Percentiles rank a stretch among this genome's conserved stretches.
phyloP scores from a whole-genome alignment of 2,797 vertebrate species.

The Lepus oiostolus region DNA sequence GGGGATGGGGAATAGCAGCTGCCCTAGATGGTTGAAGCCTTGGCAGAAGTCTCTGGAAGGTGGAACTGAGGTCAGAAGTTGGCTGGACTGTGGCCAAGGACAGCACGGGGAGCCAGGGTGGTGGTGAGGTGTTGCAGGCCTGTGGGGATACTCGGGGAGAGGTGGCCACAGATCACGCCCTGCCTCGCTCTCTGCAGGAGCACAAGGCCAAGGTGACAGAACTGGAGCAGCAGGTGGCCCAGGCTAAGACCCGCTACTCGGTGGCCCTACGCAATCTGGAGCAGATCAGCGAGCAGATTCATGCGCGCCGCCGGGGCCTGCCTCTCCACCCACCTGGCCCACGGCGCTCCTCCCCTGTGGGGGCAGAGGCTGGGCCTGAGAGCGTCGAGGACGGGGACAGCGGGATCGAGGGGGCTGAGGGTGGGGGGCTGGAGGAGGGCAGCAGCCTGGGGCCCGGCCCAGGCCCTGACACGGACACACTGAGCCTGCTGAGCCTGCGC shows the following conservation, averaged over 20 bases:
- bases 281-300: slow-evolving; percentile 97
- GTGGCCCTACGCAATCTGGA: slow-evolving; percentile 95
- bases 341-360: slow-evolving; percentile 91
- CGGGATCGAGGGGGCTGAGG: slow-evolving; percentile 84
- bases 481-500: slow-evolving; percentile 94
- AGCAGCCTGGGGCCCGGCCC: slow-evolving; percentile 61
- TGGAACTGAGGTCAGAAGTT: not conserved
- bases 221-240: slow-evolving; percentile 92
- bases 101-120: not conserved
- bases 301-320: slow-evolving; percentile 89
- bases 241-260: slow-evolving; percentile 95
- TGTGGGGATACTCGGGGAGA: no score
- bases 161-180: not conserved
- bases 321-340: slow-evolving; percentile 62
- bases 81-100: not conserved
- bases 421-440: slow-evolving; percentile 78
- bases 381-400: slow-evolving; percentile 86
- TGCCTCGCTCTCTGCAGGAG: slow-evolving; percentile 89
- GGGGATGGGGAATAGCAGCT: not conserved
- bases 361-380: slow-evolving; percentile 90
- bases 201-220: slow-evolving; percentile 94
- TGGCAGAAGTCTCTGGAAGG: not conserved
- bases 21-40: not conserved
- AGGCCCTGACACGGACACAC: slow-evolving; percentile 85
- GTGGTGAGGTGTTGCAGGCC: not conserved